A percentile compares a stretch with the other conserved stretches of the same genome.
These are phyloP conservation scores for Dreissena rostriformis DNA, from an alignment of 1,140 invertebrate species.

Conservation along the genomic window DNA sequence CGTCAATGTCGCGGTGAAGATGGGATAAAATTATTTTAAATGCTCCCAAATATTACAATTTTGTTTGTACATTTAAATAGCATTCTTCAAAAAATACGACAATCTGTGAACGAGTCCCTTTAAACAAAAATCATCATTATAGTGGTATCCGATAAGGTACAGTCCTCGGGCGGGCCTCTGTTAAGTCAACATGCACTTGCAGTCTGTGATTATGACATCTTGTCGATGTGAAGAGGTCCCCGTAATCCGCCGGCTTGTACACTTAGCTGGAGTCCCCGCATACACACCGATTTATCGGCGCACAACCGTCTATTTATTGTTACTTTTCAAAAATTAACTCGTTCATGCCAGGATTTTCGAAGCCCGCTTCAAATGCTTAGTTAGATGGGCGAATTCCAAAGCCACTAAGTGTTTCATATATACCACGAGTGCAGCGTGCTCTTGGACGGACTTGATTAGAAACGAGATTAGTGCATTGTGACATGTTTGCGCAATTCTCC, in stretches of 20 bases:
- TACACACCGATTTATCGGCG: conserved; percentile 50
- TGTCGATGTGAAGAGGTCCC: conserved; percentile 25
- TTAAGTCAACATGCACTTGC: conserved; percentile 29
- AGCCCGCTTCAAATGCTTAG: conserved; percentile 15
- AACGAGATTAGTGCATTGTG: conserved; percentile 44
- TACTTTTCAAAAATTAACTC: conserved; percentile 55
- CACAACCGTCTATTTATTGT: conserved; percentile 55
- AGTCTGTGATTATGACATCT: conserved; percentile 57
- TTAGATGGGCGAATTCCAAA: conserved; percentile 21
- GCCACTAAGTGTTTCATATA: conserved; percentile 25
- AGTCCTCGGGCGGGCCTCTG: not conserved
- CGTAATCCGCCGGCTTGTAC: conserved; percentile 50
- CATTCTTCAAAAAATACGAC: no score
- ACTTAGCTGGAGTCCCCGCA: conserved; percentile 29
- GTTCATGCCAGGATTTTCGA: conserved; percentile 33
- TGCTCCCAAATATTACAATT: no score
- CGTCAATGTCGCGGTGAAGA: no score
- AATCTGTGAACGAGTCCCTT: no score
- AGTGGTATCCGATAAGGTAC: no score
- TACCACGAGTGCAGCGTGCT: conserved; percentile 20
- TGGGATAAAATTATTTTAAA: no score
- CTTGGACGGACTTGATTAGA: conserved; percentile 27
- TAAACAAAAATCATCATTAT: no score
- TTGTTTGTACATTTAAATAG: no score
- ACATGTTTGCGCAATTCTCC: conserved; percentile 52